A percentile compares a stretch with the other conserved stretches of the same genome.
Conservation (phyloP, 2,113 vertebrate genomes). For the Acanthochromis polyacanthus region DNA sequence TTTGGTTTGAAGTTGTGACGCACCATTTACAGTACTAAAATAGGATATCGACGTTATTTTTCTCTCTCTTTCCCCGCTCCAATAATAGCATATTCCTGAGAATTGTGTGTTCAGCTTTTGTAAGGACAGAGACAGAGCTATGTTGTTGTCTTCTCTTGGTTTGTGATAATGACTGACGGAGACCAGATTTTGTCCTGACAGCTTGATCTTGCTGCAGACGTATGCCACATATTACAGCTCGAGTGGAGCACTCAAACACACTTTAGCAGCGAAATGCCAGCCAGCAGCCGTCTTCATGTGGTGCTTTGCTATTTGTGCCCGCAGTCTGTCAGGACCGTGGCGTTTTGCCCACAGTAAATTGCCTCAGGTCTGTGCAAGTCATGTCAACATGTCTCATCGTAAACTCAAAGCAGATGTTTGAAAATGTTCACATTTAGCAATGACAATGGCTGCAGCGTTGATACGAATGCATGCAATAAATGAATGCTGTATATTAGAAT, state of each 20-base stretch:
- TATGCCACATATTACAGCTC: constrained; percentile 67
- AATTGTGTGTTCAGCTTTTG: neutral
- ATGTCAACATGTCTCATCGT: constrained; percentile 25
- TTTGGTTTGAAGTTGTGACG: constrained; percentile 6
- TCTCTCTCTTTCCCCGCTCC: neutral
- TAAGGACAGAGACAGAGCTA: neutral
- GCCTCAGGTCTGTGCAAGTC: constrained; percentile 32
- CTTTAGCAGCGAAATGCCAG: constrained; percentile 72
- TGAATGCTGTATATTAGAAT: neutral
- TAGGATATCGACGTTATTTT: neutral
- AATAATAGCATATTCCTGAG: neutral
- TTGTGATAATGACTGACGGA: constrained; percentile 49
- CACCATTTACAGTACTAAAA: neutral
- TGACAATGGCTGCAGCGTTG: constrained; percentile 7
- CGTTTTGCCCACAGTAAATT: constrained; percentile 41
- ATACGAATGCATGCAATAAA: neutral
- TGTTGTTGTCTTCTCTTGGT: constrained; percentile 34
- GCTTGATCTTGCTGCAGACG: constrained; percentile 63
- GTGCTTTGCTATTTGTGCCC: constrained; percentile 70
- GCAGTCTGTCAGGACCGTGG: constrained; percentile 52
- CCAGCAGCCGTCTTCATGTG: constrained; percentile 68
- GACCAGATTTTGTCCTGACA: constrained; percentile 63
- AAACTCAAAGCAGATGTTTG: constrained; percentile 28
- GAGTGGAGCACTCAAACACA: constrained; percentile 66
- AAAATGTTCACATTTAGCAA: neutral